Percentiles rank a stretch among this genome's conserved stretches.
phyloP scores from a whole-genome alignment of 2,888 invertebrate genomes.

The Onthophagus sagittarius region DNA sequence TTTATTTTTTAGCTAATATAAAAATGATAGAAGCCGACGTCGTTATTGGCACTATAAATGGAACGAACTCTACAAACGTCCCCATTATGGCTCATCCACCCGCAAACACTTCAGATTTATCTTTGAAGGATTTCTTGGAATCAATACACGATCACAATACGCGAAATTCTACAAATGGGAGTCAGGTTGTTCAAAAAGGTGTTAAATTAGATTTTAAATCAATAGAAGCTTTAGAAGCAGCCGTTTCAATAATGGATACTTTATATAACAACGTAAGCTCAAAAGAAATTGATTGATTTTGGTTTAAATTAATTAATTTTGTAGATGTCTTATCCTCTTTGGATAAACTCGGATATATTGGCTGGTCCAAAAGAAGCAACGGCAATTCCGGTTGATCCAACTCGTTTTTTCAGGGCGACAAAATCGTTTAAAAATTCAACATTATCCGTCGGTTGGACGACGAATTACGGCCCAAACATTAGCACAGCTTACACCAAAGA shows the following conservation, averaged over 20 bases:
- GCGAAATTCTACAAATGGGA: constrained; percentile 48
- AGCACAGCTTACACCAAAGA: constrained; percentile 59
- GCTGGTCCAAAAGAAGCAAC: constrained; percentile 66
- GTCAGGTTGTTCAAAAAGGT: constrained; percentile 71
- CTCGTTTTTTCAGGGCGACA: constrained; percentile 58
- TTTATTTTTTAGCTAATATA: constrained; percentile 34
- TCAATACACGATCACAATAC: constrained; percentile 48
- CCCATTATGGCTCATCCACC: constrained; percentile 91
- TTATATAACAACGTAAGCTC: constrained; percentile 22
- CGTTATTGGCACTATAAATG: constrained; percentile 59
- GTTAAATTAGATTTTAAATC: constrained; percentile 87
- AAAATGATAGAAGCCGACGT: constrained; percentile 89
- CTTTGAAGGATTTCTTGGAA: constrained; percentile 49
- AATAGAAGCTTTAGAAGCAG: constrained; percentile 64
- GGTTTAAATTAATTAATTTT: constrained; percentile 19
- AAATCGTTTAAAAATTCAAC: constrained; percentile 60
- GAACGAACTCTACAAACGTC: constrained; percentile 42
- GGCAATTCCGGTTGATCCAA: constrained; percentile 60
- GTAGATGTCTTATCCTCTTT: constrained; percentile 69
- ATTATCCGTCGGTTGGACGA: constrained; percentile 85
- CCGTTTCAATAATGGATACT: constrained; percentile 50
- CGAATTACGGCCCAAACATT: constrained; percentile 56
- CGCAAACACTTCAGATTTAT: constrained; percentile 64
- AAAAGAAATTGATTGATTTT: neutral
- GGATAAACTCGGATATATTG: constrained; percentile 86